These are phyloP conservation scores for Cabera pusaria DNA, from an alignment of 2,888 invertebrate species.

Conservation along the genomic window DNA sequence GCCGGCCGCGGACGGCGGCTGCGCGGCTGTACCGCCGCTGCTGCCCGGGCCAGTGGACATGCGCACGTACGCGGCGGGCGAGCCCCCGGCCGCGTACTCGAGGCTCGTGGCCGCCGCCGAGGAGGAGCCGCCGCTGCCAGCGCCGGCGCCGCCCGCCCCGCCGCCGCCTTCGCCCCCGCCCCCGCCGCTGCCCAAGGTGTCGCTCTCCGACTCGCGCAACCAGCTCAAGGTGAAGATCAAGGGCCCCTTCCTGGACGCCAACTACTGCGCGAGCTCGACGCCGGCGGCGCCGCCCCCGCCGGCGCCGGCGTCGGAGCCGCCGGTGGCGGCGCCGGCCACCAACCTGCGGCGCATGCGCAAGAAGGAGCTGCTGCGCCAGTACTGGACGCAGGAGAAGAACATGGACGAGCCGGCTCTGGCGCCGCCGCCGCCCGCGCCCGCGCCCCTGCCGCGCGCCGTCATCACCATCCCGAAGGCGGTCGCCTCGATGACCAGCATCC, in stretches of 20 bases:
- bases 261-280: constrained; percentile 86
- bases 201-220: constrained; percentile 91
- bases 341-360: constrained; percentile 94
- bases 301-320: constrained; percentile 60
- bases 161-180: constrained; percentile 45
- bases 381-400: constrained; percentile 93
- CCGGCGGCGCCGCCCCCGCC: constrained; percentile 82
- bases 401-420: constrained; percentile 88
- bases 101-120: constrained; percentile 84
- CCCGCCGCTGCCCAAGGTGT: constrained; percentile 85
- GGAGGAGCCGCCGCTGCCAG: constrained; percentile 74
- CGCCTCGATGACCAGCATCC: constrained; percentile 94
- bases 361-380: constrained; percentile 92
- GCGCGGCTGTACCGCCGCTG: constrained; percentile 86
- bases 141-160: constrained; percentile 37
- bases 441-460: constrained; percentile 86
- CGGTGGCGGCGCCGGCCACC: constrained; percentile 80
- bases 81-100: constrained; percentile 72
- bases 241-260: constrained; percentile 91
- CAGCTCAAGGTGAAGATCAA: constrained; percentile 96
- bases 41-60: constrained; percentile 95
- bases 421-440: constrained; percentile 83
- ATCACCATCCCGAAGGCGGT: constrained; percentile 95
- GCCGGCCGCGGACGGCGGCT: constrained; percentile 45
- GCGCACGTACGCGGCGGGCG: constrained; percentile 89